Evolutionary conservation across 2,113 vertebrate species (phyloP), one percentile per base, ranked within the genome.

Genomic region (Delphinapterus leucas): DNA sequence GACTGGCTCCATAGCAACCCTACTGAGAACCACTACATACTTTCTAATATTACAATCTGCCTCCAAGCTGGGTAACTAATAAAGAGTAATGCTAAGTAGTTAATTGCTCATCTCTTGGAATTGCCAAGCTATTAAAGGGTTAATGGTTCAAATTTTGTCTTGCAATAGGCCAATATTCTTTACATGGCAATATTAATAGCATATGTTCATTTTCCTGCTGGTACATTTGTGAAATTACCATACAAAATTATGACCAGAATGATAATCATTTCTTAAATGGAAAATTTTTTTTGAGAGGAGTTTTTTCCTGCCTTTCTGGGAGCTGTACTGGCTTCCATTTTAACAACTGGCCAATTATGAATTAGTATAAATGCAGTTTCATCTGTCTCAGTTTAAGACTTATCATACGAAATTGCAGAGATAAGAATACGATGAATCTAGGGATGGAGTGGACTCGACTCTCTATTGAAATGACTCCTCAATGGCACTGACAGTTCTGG

Each of bases 291-390:
- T 84, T 33, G 25, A 96, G 21, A 88, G 71, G 1, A 85, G 76
- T 94, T 94, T 65, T 92, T 95, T 23, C 36, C 26, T 77, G 68
- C 11, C 88, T 81, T 92, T 96, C 96, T 85, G 65, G 70, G 58
- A 38, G 38, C 21, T 92, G 90, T 38, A 28, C 23, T 94, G 84
- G 90, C 70, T 97, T 70, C 77, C 6, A 84, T 90, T 97, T 98
- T 96, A 97, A 97, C 20, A 90, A 44, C 60, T 96, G 81, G 90
- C 67, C 63, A 87, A 93, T 96, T 96, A 95, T 82, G 71, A 58
- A 91, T 89, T 97, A 96, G 77, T 90, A 38, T 95, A 94, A 97
- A 86, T 74, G 70, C 33, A 92, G 94, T 96, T 94, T 96, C 41
- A 93, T 92, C 93, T 80, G 80, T 6, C 9, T 97, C 49, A 96